A percentile compares a stretch with the other conserved stretches of the same genome.
Conservation (phyloP, 1,140 invertebrate species). For the Bombus terrestris region DNA sequence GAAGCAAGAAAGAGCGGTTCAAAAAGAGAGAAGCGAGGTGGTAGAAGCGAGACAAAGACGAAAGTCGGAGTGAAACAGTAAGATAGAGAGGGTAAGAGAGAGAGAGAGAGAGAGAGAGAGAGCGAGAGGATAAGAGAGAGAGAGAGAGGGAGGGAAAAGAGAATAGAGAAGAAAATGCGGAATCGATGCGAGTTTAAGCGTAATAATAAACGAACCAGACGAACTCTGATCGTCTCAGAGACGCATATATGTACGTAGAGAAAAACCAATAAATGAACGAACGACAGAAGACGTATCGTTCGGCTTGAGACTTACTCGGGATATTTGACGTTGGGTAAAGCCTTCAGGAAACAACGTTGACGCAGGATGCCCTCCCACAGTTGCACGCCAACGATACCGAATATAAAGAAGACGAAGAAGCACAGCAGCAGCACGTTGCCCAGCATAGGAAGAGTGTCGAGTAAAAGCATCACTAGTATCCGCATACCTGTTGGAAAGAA, state of each 20-base stretch:
- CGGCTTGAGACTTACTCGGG: slow-evolving; percentile 87
- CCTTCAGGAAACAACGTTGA: slow-evolving; percentile 94
- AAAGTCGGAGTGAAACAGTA: background rate
- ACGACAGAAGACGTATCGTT: background rate
- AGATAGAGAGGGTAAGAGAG: background rate
- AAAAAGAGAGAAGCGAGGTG: background rate
- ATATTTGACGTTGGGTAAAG: slow-evolving; percentile 86
- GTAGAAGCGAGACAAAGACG: background rate
- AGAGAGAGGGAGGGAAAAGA: background rate
- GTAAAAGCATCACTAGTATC: slow-evolving; percentile 98
- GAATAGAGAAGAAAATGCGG: slow-evolving; percentile 37
- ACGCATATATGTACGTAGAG: background rate
- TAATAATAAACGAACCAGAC: slow-evolving; percentile 35
- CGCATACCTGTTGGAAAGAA: slow-evolving; percentile 92
- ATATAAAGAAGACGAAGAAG: slow-evolving; percentile 99
- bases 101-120: background rate
- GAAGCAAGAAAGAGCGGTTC: background rate
- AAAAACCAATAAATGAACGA: slow-evolving; percentile 6
- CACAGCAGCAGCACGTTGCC: slow-evolving; percentile 99
- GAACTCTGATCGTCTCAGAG: background rate
- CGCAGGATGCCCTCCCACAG: slow-evolving; percentile 98
- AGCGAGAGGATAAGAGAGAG: background rate
- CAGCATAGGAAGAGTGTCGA: slow-evolving; percentile 99
- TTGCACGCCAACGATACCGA: slow-evolving; percentile 99
- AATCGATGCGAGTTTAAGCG: slow-evolving; percentile 46